phyloP scores from a whole-genome alignment of 2,888 invertebrate species.

The Mechanitis messenoides region DNA sequence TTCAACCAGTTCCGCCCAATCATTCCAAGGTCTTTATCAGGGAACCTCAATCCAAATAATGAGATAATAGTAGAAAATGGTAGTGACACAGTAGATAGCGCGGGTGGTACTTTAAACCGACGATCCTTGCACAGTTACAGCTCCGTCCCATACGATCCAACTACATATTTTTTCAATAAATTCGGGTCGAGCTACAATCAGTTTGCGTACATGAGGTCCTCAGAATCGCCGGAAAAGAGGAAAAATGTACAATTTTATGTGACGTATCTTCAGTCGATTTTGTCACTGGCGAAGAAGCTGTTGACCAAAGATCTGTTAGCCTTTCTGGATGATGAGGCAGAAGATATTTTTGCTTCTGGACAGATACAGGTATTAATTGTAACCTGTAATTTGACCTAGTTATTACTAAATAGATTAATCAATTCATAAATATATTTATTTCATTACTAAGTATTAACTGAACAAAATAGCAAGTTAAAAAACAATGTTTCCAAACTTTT shows the following conservation, averaged over 20 bases:
- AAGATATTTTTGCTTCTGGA: constrained; percentile 84
- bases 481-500: too few species aligned
- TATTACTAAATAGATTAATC: not conserved
- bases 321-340: constrained; percentile 89
- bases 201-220: constrained; percentile 87
- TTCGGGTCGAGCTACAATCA: constrained; percentile 96
- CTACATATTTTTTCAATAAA: constrained; percentile 91
- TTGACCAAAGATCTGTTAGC: constrained; percentile 88
- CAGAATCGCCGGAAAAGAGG: constrained; percentile 82
- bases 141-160: constrained; percentile 86
- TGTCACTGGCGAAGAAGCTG: constrained; percentile 88
- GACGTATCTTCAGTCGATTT: constrained; percentile 86
- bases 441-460: too few species aligned
- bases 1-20: constrained; percentile 89
- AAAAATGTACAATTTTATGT: constrained; percentile 82
- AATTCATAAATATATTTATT: not conserved
- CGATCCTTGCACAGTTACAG: constrained; percentile 76
- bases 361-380: constrained; percentile 72
- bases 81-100: constrained; percentile 52
- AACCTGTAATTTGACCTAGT: not conserved
- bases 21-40: constrained; percentile 93
- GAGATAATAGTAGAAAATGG: constrained; percentile 66
- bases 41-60: constrained; percentile 83
- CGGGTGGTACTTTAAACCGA: constrained; percentile 55
- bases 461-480: too few species aligned